Base-by-base conservation (phyloP, 2,797 vertebrate genomes). In the Hemitrygon akajei region DNA sequence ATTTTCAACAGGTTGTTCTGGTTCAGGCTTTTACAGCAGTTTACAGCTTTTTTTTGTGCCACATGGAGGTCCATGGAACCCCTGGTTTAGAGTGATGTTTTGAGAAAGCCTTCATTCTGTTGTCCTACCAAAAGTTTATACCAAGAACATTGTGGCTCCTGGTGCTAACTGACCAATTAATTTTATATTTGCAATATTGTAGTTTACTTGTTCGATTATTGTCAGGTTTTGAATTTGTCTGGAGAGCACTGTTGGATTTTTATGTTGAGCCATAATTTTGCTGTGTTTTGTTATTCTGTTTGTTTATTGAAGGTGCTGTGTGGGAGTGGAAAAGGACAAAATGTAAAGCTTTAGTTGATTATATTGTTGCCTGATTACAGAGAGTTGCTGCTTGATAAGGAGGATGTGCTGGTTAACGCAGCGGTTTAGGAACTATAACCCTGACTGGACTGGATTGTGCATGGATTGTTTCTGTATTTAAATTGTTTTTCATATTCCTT, bases 401-500 rank as follows among this genome's bases (percentile, higher is more conserved):
- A 76, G 20, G 0, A 76, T 30, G 3, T 27, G 27, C 7, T 7
- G 25, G 22, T 1, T 76, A 7, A 37, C 22, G n/a, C n/a, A 22
- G 11, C 12, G 11, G 25, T 60, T 3, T 25, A 60, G 30, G 14
- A 27, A 60, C 79, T 11, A 18, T 80, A 18, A 4, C 7, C 37
- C 14, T 7, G 4, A 22, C 22, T 10, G 27, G 56, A 10, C 1
- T 14, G 25, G n/a, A 37, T 16, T 34, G 60, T 94, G 5, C 66
- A 63, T 87, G 66, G 66, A 25, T 11, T 0, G 3, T 18, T 60
- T 12, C 79, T 91, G 73, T 0, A 40, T 37, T 60, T 25, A 71
- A 16, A 56, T 76, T 75, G 22, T 14, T 0, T 12, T 18, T 91
- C 81, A 75, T 79, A 92, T 75, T 30, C 94, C 94, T 94, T 47